Base-by-base conservation (phyloP, 1,140 invertebrate species). In the Oscheius sp. region DNA sequence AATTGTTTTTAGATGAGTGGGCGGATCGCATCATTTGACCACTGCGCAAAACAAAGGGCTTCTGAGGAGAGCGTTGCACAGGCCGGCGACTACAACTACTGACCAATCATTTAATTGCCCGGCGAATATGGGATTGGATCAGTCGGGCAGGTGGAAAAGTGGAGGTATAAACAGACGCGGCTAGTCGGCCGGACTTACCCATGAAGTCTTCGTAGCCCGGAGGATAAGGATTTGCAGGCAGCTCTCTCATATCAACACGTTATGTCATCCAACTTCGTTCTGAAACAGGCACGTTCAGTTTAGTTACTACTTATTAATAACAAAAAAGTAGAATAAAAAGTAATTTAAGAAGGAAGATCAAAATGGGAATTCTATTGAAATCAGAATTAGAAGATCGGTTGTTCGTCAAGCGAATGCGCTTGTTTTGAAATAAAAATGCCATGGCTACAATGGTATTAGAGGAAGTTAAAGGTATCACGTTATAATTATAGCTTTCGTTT, bases 191-290 rank as follows among this genome's bases (percentile, higher is more conserved):
- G 2, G 42, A 64, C 69, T 49, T n/a, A 71, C 69, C 69, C 36
- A 36, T 38, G 69, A 71, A 71, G 32, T 71, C 69, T 31, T 64
- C 69, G 28, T 49, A 71, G 31, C 46, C 69, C 3, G 69, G 69
- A 10, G 69, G 69, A 38, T 71, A 71, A n/a, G 52, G 52, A 26
- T 71, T 71, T 36, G 29, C 18, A n/a, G 69, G 69, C 10, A 71
- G 26, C 69, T 63, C 64, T 18, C 15, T 71, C 31, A 28, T 26
- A 31, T 55, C 46, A 68, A 45, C 42, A 18, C 42, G 42, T n/a
- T n/a, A n/a, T n/a, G n/a, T n/a, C n/a, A n/a, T n/a, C n/a, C n/a
- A n/a, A n/a, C n/a, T n/a, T n/a, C n/a, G n/a, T n/a, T n/a, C n/a
- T n/a, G n/a, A n/a, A 45, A 45, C 23, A 45, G 18, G 42, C 15